Percentiles rank a stretch among this genome's conserved stretches.
phyloP scores from a whole-genome alignment of 1,140 invertebrate species.

The Leptinotarsa undecemlineata region DNA sequence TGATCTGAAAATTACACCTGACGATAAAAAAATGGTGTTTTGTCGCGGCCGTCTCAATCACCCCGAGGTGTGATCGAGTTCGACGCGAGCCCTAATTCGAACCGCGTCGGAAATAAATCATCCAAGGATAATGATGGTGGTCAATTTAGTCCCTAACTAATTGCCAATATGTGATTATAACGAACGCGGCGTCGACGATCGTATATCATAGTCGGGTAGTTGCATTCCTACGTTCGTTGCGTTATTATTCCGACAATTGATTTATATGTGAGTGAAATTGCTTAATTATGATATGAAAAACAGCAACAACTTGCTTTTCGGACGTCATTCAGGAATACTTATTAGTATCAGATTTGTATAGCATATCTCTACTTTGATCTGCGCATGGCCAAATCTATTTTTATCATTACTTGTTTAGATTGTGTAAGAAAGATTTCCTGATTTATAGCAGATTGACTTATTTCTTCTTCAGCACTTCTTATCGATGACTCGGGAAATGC shows the following conservation, averaged over 20 bases:
- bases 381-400: too few species aligned
- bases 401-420: too few species aligned
- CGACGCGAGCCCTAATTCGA: conserved; percentile 37
- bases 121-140: conserved; percentile 53
- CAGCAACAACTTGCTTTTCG: not conserved
- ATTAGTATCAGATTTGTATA: too few species aligned
- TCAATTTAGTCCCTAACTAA: conserved; percentile 55
- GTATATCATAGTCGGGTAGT: conserved; percentile 47
- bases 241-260: conserved; percentile 47
- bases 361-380: too few species aligned
- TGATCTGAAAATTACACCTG: too few species aligned
- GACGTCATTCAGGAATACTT: too few species aligned
- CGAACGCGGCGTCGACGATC: conserved; percentile 46
- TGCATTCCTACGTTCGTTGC: conserved; percentile 41
- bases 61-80: conserved; percentile 27
- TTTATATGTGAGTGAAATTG: conserved; percentile 42
- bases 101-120: conserved; percentile 52
- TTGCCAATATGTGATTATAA: conserved; percentile 56
- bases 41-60: not conserved
- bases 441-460: too few species aligned
- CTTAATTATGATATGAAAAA: conserved; percentile 50
- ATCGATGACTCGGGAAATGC: too few species aligned
- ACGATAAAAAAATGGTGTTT: too few species aligned
- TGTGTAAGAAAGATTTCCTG: too few species aligned
- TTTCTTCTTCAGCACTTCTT: too few species aligned